Percentiles rank a stretch among this genome's conserved stretches.
Evolutionary conservation across 2,113 vertebrate species (phyloP).

Genomic region (Synchiropus splendidus): DNA sequence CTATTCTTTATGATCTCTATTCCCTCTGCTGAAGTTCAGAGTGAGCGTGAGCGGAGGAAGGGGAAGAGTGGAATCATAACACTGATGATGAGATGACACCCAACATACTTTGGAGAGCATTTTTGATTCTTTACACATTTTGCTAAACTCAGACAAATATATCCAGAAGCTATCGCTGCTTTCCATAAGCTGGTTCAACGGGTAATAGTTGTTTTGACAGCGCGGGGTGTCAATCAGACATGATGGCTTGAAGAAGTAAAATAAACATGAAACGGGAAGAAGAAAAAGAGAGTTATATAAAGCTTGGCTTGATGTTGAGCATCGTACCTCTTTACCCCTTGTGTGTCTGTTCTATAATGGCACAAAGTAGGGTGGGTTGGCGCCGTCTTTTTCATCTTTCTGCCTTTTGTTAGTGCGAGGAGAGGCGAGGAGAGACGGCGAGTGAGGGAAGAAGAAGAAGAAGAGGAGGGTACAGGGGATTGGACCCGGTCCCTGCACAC

Average conservation of each 20-base stretch:
- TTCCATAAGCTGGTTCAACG: slow-evolving; percentile 65
- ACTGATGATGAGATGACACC: slow-evolving; percentile 64
- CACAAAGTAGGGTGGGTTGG: slow-evolving; percentile 68
- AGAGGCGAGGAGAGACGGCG: slow-evolving; percentile 54
- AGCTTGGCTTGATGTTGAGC: slow-evolving; percentile 70
- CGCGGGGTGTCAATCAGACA: slow-evolving; percentile 68
- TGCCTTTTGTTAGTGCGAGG: slow-evolving; percentile 72
- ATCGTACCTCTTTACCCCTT: slow-evolving; percentile 70
- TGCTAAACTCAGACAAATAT: slow-evolving; percentile 73
- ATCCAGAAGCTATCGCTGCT: slow-evolving; percentile 69
- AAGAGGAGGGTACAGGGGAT: slow-evolving; percentile 62
- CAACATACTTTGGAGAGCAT: slow-evolving; percentile 65
- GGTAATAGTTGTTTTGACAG: slow-evolving; percentile 71
- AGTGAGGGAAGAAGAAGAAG: slow-evolving; percentile 48
- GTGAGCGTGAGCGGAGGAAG: slow-evolving; percentile 54
- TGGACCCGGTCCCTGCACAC: slow-evolving; percentile 71
- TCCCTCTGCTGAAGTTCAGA: slow-evolving; percentile 64
- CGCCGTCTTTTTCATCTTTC: slow-evolving; percentile 71
- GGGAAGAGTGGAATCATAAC: slow-evolving; percentile 60
- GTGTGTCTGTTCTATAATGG: slow-evolving; percentile 71
- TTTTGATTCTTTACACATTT: slow-evolving; percentile 68
- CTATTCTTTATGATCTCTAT: slow-evolving; percentile 68
- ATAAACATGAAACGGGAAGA: slow-evolving; percentile 69
- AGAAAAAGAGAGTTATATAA: slow-evolving; percentile 74
- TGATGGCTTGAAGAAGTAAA: slow-evolving; percentile 66